Percentiles rank a stretch among this genome's conserved stretches.
Evolutionary conservation across 1,140 invertebrate species (phyloP).

Genomic region (Drosophila rufa): DNA sequence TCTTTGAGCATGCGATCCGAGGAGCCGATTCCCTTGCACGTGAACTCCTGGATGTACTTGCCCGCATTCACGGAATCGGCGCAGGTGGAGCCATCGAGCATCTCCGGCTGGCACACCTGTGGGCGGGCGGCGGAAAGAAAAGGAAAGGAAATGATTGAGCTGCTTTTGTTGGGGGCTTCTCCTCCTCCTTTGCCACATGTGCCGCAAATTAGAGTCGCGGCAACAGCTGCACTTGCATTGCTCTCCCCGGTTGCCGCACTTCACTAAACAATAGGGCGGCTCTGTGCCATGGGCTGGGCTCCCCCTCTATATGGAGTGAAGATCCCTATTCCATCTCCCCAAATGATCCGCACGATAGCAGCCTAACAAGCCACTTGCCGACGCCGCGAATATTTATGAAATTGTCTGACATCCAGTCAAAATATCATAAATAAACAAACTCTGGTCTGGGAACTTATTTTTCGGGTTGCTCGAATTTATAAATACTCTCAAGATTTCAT

Average conservation of each 20-base stretch:
- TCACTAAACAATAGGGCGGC: constrained; percentile 74
- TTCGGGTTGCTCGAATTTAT: constrained; percentile 7
- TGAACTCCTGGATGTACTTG: constrained; percentile 89
- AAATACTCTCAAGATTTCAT: constrained; percentile 25
- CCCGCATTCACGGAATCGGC: constrained; percentile 86
- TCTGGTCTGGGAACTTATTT: constrained; percentile 7
- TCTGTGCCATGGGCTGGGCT: constrained; percentile 45
- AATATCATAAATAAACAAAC: constrained; percentile 57
- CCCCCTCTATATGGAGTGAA: constrained; percentile 1
- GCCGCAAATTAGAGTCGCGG: constrained; percentile 54
- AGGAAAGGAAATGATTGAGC: constrained; percentile 10
- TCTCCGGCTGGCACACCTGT: constrained; percentile 88
- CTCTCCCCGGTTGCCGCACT: constrained; percentile 60
- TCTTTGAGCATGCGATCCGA: constrained; percentile 88
- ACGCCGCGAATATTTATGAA: constrained; percentile 44
- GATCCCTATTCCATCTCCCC: constrained; percentile 28
- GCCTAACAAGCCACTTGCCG: constrained; percentile 55
- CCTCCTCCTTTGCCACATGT: constrained; percentile 48
- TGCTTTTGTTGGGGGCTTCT: too few species aligned
- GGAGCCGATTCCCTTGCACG: constrained; percentile 87
- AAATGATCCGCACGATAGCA: constrained; percentile 36
- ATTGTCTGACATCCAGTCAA: constrained; percentile 46
- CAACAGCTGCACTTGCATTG: constrained; percentile 49
- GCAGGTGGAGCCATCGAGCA: constrained; percentile 86
- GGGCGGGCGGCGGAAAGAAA: constrained; percentile 32